Base-by-base conservation (phyloP, 2,888 invertebrate genomes). In the Cheilosia impressa region DNA sequence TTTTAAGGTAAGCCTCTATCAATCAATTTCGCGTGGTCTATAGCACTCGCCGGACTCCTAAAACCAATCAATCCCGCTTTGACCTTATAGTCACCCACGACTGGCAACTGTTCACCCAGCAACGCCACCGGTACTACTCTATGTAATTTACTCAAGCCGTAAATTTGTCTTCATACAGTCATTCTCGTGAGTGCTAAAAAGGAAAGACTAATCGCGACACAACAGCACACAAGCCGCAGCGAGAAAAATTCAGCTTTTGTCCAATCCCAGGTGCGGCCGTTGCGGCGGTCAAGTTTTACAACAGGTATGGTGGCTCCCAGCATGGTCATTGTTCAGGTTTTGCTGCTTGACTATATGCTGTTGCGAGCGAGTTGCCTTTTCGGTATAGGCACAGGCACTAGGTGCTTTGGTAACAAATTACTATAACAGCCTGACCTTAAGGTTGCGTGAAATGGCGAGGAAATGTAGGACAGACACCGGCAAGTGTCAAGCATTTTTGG, bases 1-100 rank as follows among this genome's bases (percentile, higher is more conserved):
- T 88, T 95, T 94, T 92, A 95, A 95, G 93, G 94, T 93, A 90
- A 91, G 92, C 91, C 19, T 19, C 65, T 88, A 79, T 79, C 47
- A 69, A 79, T 84, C 79, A 69, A 58, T 22, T 60, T 79, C 4
- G 10, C 24, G 10, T 24, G 0, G 52, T 13, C 41, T 17, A 19
- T 6, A 22, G 13, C 34, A 19, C 34, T 45, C 31, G 50, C 62
- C n/a, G 45, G 41, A 34, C 10, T 31, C 43, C 47, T 19, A 31
- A 38, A 76, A 41, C 4, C 31, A 41, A 65, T 52, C 55, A 47
- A 55, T 60, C 19, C 55, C 38, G 4, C 9, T 50, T 27, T 69
- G 65, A 69, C 75, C 69, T 71, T 72, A 22, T 22, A 83, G 41
- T 53, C 79, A 55, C 76, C 58, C 65, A 66, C 68, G 38, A 43